Base-by-base conservation (phyloP, 2,797 vertebrate genomes). In the Notolepis coatsorum region DNA sequence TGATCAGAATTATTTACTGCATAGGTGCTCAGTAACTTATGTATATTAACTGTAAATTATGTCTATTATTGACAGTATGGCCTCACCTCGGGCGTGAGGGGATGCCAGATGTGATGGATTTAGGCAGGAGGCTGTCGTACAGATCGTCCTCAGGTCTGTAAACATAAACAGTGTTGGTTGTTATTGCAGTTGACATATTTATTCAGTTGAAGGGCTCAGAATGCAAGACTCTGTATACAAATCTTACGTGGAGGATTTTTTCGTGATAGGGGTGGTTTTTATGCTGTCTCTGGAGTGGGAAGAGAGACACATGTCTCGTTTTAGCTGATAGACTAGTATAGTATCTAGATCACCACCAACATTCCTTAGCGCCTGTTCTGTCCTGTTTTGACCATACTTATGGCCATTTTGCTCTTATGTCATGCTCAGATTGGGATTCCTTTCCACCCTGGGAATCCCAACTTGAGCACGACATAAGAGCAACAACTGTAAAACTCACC, bases 401-500 rank as follows among this genome's bases (percentile, higher is more conserved):
- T 23, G 5, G 2, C 4, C n/a, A n/a, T n/a, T n/a, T n/a, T n/a
- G n/a, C n/a, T n/a, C n/a, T n/a, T n/a, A n/a, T n/a, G n/a, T n/a
- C n/a, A n/a, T n/a, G n/a, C n/a, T n/a, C n/a, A n/a, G n/a, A n/a
- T n/a, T n/a, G n/a, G n/a, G n/a, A n/a, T n/a, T n/a, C n/a, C n/a
- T n/a, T n/a, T n/a, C n/a, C n/a, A n/a, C n/a, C n/a, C n/a, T n/a
- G n/a, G n/a, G n/a, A n/a, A n/a, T n/a, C n/a, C n/a, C n/a, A n/a
- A n/a, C n/a, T n/a, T n/a, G n/a, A n/a, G n/a, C n/a, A n/a, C n/a
- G n/a, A n/a, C n/a, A n/a, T n/a, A n/a, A n/a, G n/a, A n/a, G n/a
- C n/a, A n/a, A n/a, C n/a, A n/a, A n/a, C n/a, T n/a, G 9, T 43
- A 28, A 57, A 65, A 84, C 89, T 83, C 37, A 88, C 87, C 58